Evolutionary conservation across 30 jellyfish, hydroid and myxozoan genomes (phyloP).

Genomic region (Rhopilema esculentum): DNA sequence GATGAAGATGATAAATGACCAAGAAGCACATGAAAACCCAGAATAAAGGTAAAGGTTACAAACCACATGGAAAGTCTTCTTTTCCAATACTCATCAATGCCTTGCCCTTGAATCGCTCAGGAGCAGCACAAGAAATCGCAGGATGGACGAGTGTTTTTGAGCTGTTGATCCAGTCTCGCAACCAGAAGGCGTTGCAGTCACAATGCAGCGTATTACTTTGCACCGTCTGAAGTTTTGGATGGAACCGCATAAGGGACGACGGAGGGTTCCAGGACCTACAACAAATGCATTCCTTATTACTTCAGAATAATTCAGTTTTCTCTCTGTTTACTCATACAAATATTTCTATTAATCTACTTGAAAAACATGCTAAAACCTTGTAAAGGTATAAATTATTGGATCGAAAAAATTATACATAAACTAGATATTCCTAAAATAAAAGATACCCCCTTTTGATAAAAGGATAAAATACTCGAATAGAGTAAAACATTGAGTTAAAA

Average conservation of each 20-base stretch:
- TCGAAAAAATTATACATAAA: too few species aligned
- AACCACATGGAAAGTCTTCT: conserved; percentile 75
- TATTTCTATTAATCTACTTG: too few species aligned
- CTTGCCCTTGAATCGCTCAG: conserved; percentile 48
- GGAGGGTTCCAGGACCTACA: conserved; percentile 91
- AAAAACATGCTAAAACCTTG: too few species aligned
- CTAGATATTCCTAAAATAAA: too few species aligned
- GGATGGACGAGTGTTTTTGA: conserved; percentile 5
- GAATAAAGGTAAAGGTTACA: neutral
- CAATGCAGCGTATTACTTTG: conserved; percentile 83
- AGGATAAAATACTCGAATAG: too few species aligned
- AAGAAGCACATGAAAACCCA: neutral
- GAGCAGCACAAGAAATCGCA: conserved; percentile 65
- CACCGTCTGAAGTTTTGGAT: conserved; percentile 63
- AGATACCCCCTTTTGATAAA: too few species aligned
- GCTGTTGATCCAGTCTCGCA: conserved; percentile 70
- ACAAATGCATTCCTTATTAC: neutral
- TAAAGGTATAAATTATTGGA: too few species aligned
- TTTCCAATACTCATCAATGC: conserved; percentile 41
- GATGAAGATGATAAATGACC: neutral
- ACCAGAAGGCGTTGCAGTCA: conserved; percentile 90
- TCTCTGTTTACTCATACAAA: too few species aligned
- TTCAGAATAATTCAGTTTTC: too few species aligned
- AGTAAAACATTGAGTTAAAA: too few species aligned
- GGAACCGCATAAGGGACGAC: conserved; percentile 58